Evolutionary conservation across 2,797 vertebrate species (phyloP), one percentile per base, ranked within the genome.

Genomic region (Serranus cabrilla): DNA sequence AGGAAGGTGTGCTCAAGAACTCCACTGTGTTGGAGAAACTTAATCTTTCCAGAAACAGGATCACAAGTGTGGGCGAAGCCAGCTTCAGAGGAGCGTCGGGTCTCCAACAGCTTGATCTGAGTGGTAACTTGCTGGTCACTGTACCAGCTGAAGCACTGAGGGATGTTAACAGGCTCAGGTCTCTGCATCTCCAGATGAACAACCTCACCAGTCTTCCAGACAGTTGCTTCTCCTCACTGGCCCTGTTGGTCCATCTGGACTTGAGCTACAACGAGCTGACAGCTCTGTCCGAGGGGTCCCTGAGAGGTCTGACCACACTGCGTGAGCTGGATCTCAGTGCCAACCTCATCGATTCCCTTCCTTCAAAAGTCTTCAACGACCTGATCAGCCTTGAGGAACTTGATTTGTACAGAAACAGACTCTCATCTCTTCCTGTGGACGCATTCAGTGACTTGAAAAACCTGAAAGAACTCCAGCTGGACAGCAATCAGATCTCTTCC

Each of bases 61-160:
- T 94, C 13, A 51, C 7, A 40, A 55, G 5, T 46, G 2, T 94
- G 20, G 40, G 11, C 0, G 46, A 71, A 13, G 75, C 74, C 2
- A 85, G 68, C n/a, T 82, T 95, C 20, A 84, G 49, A 31, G 92
- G 91, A 71, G 76, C 80, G 0, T 20, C 23, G 0, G 49, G n/a
- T 7, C 88, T 95, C 9, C 43, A 60, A 52, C 67, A 91, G 3
- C 86, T 95, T 0, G 90, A 94, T 65, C 86, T 95, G 17, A 89
- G 90, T 39, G 60, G 72, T 11, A 95, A 95, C 78, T 58, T 50
- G 46, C 58, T 95, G 54, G 42, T 6, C 3, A 34, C 25, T 1
- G 71, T 89, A 31, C 92, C 92, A 12, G 45, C 62, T 12, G 73
- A 68, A 51, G 87, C 90, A 0, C 21, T 94, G 25, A 78, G 37